Percentiles rank a stretch among this genome's conserved stretches.
Conservation (phyloP, 1,140 invertebrate genomes). For the Drosophila pallidifrons region DNA sequence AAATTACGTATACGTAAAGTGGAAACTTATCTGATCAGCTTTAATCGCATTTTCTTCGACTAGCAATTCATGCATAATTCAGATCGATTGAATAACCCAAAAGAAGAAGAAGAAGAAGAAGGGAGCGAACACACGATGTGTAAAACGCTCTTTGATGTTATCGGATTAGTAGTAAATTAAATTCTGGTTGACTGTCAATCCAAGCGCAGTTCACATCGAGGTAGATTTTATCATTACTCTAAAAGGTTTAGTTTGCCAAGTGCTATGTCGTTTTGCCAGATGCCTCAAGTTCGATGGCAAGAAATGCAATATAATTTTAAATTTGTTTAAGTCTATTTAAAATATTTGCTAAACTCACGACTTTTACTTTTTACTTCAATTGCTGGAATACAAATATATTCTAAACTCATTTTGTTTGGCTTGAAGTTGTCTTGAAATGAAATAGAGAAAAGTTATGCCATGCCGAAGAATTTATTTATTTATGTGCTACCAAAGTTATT, state of each 20-base stretch:
- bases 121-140: neutral
- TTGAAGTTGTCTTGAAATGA: neutral
- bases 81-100: neutral
- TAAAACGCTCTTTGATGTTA: conserved; percentile 1
- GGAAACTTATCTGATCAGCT: conserved; percentile 3
- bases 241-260: neutral
- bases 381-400: too few relatives aligned
- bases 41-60: neutral
- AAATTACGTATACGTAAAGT: neutral
- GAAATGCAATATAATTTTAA: too few relatives aligned
- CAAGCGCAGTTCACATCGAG: neutral
- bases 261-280: neutral
- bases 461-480: conserved; percentile 1
- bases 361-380: too few relatives aligned
- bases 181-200: neutral
- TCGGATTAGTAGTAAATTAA: conserved; percentile 5
- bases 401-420: neutral
- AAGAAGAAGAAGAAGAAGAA: neutral
- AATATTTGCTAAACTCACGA: too few relatives aligned
- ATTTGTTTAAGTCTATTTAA: too few relatives aligned
- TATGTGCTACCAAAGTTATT: neutral
- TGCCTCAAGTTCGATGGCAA: neutral
- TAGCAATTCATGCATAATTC: conserved; percentile 3
- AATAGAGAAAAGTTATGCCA: neutral
- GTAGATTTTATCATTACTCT: neutral